phyloP scores from a whole-genome alignment of 2,797 vertebrate species.

The Bothrops alternatus region DNA sequence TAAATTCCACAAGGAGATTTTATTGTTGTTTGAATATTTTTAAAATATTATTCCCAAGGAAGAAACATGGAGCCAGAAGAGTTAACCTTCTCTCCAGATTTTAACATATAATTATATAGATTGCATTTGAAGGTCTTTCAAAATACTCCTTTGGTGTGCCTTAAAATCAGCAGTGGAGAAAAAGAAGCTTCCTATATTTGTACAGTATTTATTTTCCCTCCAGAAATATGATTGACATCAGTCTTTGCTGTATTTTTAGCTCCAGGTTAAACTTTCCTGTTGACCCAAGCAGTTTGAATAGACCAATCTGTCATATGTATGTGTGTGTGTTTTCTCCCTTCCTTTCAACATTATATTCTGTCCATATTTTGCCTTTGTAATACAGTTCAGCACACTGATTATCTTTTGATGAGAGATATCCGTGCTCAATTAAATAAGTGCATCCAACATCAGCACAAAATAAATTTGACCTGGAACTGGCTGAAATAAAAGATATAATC shows the following conservation, averaged over 20 bases:
- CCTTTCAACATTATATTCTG: neutral
- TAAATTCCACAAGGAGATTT: neutral
- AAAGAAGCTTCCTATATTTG: neutral
- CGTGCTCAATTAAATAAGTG: neutral
- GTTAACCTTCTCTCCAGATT: neutral
- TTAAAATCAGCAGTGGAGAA: neutral
- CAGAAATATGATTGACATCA: neutral
- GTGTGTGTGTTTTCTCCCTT: neutral
- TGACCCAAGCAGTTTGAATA: neutral
- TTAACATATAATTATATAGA: neutral
- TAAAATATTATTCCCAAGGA: neutral
- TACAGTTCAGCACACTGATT: neutral
- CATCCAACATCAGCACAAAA: neutral
- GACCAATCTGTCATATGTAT: neutral
- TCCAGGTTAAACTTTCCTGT: neutral
- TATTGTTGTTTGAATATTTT: neutral
- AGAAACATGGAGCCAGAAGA: neutral
- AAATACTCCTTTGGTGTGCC: neutral
- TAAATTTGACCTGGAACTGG: neutral
- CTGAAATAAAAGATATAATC: neutral
- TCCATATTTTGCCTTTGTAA: neutral
- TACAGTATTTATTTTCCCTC: neutral
- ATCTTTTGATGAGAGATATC: neutral
- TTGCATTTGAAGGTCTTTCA: neutral
- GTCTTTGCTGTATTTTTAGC: neutral